Conservation (phyloP, 2,888 invertebrate genomes). For the Caenorhabditis virilis region DNA sequence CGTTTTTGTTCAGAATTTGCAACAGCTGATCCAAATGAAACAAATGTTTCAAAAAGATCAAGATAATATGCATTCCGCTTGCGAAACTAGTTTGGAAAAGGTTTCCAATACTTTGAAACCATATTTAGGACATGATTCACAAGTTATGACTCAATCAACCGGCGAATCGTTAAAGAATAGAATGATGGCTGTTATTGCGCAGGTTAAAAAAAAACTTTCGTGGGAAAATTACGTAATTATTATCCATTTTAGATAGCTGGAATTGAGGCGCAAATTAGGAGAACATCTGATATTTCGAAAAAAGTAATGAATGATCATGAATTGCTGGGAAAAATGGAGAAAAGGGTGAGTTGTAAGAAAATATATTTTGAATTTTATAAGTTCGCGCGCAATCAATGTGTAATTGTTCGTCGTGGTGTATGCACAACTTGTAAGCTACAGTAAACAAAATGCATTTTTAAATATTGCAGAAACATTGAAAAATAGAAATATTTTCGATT, state of each 20-base stretch:
- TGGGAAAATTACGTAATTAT: not conserved
- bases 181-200: not conserved
- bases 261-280: not conserved
- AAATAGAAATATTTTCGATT: not conserved
- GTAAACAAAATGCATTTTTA: no score
- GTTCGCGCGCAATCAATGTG: no score
- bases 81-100: not conserved
- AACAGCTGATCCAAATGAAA: not conserved
- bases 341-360: not conserved
- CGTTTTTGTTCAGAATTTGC: not conserved
- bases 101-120: not conserved
- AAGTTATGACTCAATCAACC: not conserved
- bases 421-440: no score
- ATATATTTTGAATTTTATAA: not conserved
- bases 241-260: not conserved
- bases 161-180: not conserved
- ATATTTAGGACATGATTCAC: not conserved
- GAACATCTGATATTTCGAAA: not conserved
- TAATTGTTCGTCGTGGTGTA: no score
- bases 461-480: no score
- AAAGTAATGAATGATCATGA: constrained; percentile 1
- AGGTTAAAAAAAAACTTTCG: not conserved
- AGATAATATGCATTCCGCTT: not conserved
- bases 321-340: not conserved
- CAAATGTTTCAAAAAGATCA: not conserved